Conservation (phyloP, 2,888 invertebrate genomes). For the Suillia variegata region DNA sequence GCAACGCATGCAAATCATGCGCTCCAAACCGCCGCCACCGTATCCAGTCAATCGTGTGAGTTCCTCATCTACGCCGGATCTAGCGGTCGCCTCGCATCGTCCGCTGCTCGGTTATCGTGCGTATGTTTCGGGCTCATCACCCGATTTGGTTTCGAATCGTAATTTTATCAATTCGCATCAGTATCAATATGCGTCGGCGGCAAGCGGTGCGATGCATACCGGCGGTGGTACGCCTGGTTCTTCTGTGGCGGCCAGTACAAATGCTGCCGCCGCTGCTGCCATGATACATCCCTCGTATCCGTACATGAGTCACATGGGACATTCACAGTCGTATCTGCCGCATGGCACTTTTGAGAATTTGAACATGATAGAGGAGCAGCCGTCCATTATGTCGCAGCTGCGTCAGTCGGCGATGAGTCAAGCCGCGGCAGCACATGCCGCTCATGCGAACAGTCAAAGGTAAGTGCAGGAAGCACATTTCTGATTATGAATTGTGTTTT, state of each 20-base stretch:
- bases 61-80: slow-evolving; percentile 83
- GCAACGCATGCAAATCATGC: slow-evolving; percentile 58
- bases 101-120: slow-evolving; percentile 59
- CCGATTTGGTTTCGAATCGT: slow-evolving; percentile 77
- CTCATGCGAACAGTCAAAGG: slow-evolving; percentile 36
- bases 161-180: slow-evolving; percentile 64
- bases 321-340: slow-evolving; percentile 61
- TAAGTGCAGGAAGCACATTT: slow-evolving; percentile 24
- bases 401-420: slow-evolving; percentile 53
- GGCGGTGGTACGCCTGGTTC: slow-evolving; percentile 27
- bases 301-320: slow-evolving; percentile 52
- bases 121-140: slow-evolving; percentile 77
- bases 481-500: too few species aligned
- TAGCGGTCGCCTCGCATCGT: slow-evolving; percentile 75
- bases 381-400: slow-evolving; percentile 55
- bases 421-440: slow-evolving; percentile 35
- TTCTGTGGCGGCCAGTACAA: slow-evolving; percentile 64
- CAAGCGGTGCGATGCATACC: slow-evolving; percentile 32
- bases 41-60: slow-evolving; percentile 79
- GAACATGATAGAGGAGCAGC: slow-evolving; percentile 64
- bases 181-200: slow-evolving; percentile 23
- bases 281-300: slow-evolving; percentile 53
- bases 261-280: slow-evolving; percentile 53
- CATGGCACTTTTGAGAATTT: slow-evolving; percentile 78
- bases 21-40: slow-evolving; percentile 79